Conservation (phyloP, 2,113 vertebrate genomes). For the Hippocampus zosterae region DNA sequence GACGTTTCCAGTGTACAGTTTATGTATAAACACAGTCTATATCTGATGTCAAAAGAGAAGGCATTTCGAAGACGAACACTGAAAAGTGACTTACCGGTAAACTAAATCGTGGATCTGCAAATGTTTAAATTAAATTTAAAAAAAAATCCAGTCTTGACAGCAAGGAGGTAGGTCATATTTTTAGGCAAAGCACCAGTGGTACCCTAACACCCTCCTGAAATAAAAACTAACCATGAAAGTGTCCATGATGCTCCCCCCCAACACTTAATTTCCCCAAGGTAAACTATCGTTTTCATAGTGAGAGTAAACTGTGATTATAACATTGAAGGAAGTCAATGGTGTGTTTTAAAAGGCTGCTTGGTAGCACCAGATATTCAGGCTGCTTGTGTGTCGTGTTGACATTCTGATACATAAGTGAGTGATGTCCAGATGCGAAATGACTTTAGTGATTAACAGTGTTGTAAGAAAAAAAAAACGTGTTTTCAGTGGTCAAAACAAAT, state of each 20-base stretch:
- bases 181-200: slow-evolving; percentile 42
- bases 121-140: slow-evolving; percentile 2
- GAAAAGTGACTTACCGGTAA: slow-evolving; percentile 2
- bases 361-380: neutral
- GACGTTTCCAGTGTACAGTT: slow-evolving; percentile 31
- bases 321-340: neutral
- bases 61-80: neutral
- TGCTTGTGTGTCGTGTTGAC: neutral
- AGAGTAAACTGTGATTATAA: neutral
- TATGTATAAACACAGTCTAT: slow-evolving; percentile 27
- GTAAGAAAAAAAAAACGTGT: slow-evolving; percentile 14
- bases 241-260: neutral
- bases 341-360: neutral
- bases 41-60: slow-evolving; percentile 25
- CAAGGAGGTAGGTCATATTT: slow-evolving; percentile 68
- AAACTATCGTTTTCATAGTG: neutral
- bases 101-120: slow-evolving; percentile 15
- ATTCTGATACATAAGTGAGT: neutral
- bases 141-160: slow-evolving; percentile 50
- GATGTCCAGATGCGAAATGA: neutral
- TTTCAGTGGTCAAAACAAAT: slow-evolving; percentile 22
- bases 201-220: slow-evolving; percentile 54
- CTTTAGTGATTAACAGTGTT: neutral
- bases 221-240: slow-evolving; percentile 20
- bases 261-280: neutral